Base-by-base conservation (phyloP, 2,797 vertebrate genomes). In the Protosalanx chinensis region DNA sequence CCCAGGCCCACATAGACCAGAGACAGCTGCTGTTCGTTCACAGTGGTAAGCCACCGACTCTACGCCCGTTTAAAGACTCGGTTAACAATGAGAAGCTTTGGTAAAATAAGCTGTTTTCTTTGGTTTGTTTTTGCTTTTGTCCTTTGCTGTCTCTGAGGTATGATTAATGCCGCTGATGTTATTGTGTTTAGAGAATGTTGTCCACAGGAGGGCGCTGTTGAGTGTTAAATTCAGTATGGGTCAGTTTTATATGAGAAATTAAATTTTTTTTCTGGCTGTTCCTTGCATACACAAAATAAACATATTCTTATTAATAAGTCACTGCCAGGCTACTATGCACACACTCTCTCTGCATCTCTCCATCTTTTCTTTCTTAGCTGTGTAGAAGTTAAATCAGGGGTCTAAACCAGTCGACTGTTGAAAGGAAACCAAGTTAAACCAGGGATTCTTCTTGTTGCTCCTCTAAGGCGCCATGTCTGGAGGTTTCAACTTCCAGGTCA, bases 401-500 rank as follows among this genome's bases (percentile, higher is more conserved):
- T 16, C 3, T n/a, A 53, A n/a, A n/a, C 51, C 15, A n/a, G 51
- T 16, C 18, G 3, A 56, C 51, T 56, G 51, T 56, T 56, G 15
- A 56, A 30, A 46, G 20, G 16, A 33, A 23, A 3, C 15, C n/a
- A 5, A 4, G 1, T 68, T 46, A 71, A 2, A 76, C 64, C 53
- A 51, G 56, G 27, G 18, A 69, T 64, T 23, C 23, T 51, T 49
- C 23, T 30, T 51, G 8, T 66, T 20, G 4, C 12, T 30, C 49
- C 27, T 16, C 18, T n/a, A 70, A 93, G 97, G 96, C 67, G 84
- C 95, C 67, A 92, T 92, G 91, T 94, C 94, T 67, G 96, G 96
- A 86, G 94, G 95, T 27, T 98, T 98, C 86, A 96, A 71, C 87
- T 97, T 98, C 82, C 95, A 97, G 82, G 94, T 96, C 61, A 97